Evolutionary conservation across 2,888 invertebrate genomes (phyloP).

Genomic region (Halictus ligatus): DNA sequence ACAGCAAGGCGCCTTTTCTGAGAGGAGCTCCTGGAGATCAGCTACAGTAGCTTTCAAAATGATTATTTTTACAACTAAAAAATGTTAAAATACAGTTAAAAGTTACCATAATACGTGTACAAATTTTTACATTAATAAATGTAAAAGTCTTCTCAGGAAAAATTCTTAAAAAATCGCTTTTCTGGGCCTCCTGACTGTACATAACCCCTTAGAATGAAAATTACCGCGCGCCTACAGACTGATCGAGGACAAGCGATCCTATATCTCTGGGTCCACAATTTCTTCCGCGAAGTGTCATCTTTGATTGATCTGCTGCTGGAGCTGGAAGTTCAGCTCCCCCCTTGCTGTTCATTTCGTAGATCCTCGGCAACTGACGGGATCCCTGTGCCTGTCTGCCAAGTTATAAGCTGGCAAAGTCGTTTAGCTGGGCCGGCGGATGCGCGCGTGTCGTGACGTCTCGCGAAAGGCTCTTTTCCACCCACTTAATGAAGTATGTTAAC

Average conservation of each 20-base stretch:
- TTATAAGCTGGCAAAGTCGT: neutral
- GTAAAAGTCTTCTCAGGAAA: too few relatives aligned
- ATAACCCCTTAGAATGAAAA: too few relatives aligned
- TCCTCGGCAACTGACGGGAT: neutral
- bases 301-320: too few relatives aligned
- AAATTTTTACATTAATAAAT: too few relatives aligned
- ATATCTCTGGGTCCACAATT: neutral
- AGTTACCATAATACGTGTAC: too few relatives aligned
- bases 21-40: too few relatives aligned
- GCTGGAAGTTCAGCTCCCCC: neutral
- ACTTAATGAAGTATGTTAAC: slow-evolving; percentile 68
- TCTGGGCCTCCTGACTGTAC: too few relatives aligned
- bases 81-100: too few relatives aligned
- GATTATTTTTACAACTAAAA: too few relatives aligned
- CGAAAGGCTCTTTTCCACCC: slow-evolving; percentile 22
- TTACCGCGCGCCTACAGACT: neutral
- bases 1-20: too few relatives aligned
- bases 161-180: too few relatives aligned
- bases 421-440: neutral
- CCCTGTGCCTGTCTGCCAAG: neutral
- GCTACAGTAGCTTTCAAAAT: too few relatives aligned
- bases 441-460: slow-evolving; percentile 27
- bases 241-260: neutral
- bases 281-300: neutral
- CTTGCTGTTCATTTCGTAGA: neutral